Evolutionary conservation across 1,140 invertebrate genomes (phyloP), one percentile per base, ranked within the genome.

Genomic region (Psilanteris sp.): DNA sequence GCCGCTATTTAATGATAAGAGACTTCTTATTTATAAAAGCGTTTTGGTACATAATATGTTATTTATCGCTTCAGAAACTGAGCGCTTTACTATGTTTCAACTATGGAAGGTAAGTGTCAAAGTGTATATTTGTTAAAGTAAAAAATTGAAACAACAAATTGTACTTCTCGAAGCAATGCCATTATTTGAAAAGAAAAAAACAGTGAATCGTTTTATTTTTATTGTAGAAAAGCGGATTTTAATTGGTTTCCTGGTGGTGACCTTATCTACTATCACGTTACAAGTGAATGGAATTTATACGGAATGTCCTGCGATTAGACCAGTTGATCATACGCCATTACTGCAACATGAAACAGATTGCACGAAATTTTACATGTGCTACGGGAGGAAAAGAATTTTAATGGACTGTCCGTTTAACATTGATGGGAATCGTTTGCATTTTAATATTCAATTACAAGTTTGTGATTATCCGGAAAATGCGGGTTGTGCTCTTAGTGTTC

Each of bases 321-420:
- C 44, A 32, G 11, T 18, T 3, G 20, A 66, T 39, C 11, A 44
- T 10, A 71, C 66, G 0, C 44, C 89, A 0, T 81, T 86, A 0
- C 73, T 90, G 10, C 86, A 88, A 0, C 86, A 90, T 43, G 87
- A 86, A 34, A 75, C 64, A 0, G 82, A 90, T 66, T 91, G 90
- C 64, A 77, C 79, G 1, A 86, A 88, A 66, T 92, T 89, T 83
- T 92, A 87, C 82, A 85, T 87, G 44, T 91, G 91, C 50, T 80
- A 77, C 20, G 84, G 89, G 37, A 89, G 88, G 0, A 52, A 76
- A 7, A 89, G 90, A 34, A 83, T 89, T 4, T 77, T 86, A 41
- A 86, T 90, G 52, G 14, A 39, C 0, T 92, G 91, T 68, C 80
- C 86, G 0, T 39, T 29, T 2, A 46, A 68, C 24, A 41, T 64